phyloP scores from a whole-genome alignment of 1,140 invertebrate genomes.

The Atopsyche davidsoni region DNA sequence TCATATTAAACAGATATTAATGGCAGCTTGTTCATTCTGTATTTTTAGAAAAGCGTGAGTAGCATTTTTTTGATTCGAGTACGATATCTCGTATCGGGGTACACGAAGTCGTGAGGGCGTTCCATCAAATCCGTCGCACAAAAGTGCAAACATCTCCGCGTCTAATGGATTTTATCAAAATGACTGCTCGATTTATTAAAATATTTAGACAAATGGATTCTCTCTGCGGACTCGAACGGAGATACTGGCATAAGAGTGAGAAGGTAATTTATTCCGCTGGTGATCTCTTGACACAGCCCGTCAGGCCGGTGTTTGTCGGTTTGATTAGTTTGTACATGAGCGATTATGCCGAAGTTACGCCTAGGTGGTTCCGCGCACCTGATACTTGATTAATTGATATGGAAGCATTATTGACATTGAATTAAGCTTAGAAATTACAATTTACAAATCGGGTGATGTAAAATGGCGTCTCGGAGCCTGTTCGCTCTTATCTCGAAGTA shows the following conservation, averaged over 20 bases:
- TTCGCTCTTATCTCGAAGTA: too few species aligned
- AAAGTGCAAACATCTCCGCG: too few species aligned
- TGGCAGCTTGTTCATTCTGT: too few species aligned
- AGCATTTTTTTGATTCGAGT: too few species aligned
- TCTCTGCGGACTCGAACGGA: background rate
- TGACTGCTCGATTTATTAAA: background rate
- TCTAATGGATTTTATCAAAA: too few species aligned
- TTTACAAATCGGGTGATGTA: constrained; percentile 1
- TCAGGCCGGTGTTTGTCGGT: constrained; percentile 23
- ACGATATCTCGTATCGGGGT: too few species aligned
- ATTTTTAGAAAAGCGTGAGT: too few species aligned
- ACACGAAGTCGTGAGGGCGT: too few species aligned
- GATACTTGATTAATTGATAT: constrained; percentile 27
- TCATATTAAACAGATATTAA: too few species aligned
- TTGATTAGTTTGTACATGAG: constrained; percentile 25
- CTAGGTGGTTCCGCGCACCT: constrained; percentile 2
- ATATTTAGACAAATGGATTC: background rate
- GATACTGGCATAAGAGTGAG: background rate
- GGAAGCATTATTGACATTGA: constrained; percentile 24
- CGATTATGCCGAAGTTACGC: constrained; percentile 10
- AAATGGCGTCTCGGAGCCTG: too few species aligned
- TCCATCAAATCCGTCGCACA: too few species aligned
- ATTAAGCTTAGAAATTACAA: constrained; percentile 23
- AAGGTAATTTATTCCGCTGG: constrained; percentile 23
- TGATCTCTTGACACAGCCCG: constrained; percentile 24